Conservation (phyloP, 2,797 vertebrate genomes). For the Clarias platycephalus region DNA sequence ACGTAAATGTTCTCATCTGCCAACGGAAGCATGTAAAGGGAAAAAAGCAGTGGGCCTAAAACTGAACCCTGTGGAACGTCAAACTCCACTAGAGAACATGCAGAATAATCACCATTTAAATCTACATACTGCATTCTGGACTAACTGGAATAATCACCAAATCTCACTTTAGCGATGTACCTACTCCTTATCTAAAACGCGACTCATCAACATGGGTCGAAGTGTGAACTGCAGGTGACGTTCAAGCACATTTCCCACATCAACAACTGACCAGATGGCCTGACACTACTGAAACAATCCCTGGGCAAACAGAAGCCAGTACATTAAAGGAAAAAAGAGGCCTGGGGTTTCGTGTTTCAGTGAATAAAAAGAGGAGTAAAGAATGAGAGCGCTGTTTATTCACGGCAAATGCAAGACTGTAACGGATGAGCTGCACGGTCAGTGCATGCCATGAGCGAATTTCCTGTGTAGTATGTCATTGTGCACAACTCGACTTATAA, state of each 20-base stretch:
- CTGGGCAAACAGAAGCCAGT: background rate
- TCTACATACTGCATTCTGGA: too few species aligned
- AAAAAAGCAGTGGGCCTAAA: too few species aligned
- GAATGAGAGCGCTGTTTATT: too few species aligned
- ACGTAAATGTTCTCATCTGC: background rate
- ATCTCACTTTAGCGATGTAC: background rate
- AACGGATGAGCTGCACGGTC: background rate
- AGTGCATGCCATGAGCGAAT: background rate
- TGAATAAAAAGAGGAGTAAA: background rate
- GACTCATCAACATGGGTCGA: background rate
- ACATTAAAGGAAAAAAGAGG: background rate
- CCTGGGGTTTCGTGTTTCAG: too few species aligned
- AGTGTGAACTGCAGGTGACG: too few species aligned
- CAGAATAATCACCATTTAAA: too few species aligned
- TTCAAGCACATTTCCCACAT: background rate
- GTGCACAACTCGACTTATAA: background rate
- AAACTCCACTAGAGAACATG: too few species aligned
- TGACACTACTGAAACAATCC: background rate
- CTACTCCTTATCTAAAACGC: background rate
- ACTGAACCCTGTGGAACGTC: too few species aligned
- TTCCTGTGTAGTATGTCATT: background rate
- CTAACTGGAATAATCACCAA: too few species aligned
- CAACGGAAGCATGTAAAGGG: too few species aligned
- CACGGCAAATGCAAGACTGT: background rate
- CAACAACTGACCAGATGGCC: too few species aligned